Evolutionary conservation across 2,888 invertebrate genomes (phyloP).

Genomic region (Hesperia comma): DNA sequence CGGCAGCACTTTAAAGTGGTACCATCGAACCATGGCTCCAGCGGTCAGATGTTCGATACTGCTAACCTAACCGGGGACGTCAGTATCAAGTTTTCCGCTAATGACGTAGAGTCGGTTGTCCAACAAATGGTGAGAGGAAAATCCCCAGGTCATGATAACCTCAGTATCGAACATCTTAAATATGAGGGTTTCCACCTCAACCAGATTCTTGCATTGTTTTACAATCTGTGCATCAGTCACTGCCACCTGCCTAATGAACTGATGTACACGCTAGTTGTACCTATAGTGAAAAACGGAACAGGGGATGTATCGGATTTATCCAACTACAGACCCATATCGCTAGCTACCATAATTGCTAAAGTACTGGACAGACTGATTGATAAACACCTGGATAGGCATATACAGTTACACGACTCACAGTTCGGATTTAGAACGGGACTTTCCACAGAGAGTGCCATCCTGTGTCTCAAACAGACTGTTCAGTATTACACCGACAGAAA

Average conservation of each 20-base stretch:
- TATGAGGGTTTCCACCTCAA: background rate
- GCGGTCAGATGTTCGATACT: too few species aligned
- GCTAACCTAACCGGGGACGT: background rate
- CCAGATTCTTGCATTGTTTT: conserved; percentile 1
- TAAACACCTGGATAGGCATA: conserved; percentile 25
- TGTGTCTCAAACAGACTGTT: conserved; percentile 39
- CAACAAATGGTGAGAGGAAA: conserved; percentile 8
- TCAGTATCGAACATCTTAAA: conserved; percentile 15
- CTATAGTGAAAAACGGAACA: conserved; percentile 43
- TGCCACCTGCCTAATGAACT: conserved; percentile 30
- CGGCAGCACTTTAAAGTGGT: background rate
- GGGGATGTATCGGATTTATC: conserved; percentile 38
- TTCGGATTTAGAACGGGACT: conserved; percentile 32
- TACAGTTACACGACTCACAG: conserved; percentile 26
- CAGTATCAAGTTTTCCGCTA: conserved; percentile 1
- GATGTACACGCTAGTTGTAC: conserved; percentile 40
- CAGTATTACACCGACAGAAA: conserved; percentile 37
- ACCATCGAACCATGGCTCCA: background rate
- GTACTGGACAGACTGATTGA: conserved; percentile 42
- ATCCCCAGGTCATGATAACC: conserved; percentile 14
- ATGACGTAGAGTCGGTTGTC: background rate
- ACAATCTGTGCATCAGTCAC: conserved; percentile 30
- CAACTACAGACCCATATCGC: conserved; percentile 44
- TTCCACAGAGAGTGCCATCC: conserved; percentile 39
- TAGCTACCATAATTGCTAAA: conserved; percentile 42